phyloP scores from a whole-genome alignment of 2,888 invertebrate species.

The Timandra comae region DNA sequence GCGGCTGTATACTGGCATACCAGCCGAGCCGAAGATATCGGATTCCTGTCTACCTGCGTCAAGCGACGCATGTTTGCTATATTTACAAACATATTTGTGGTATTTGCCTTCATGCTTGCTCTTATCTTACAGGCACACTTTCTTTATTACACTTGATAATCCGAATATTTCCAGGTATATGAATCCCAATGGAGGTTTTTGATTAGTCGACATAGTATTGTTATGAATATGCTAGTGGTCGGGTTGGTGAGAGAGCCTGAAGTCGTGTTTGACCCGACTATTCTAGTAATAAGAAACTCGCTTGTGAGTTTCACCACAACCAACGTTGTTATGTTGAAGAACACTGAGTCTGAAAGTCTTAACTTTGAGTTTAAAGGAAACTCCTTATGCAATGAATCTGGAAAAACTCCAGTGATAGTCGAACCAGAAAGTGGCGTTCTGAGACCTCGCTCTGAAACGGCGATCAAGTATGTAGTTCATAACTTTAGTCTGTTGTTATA shows the following conservation, averaged over 20 bases:
- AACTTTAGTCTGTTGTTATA: too few relatives aligned
- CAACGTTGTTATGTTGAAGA: slow-evolving; percentile 63
- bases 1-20: too few relatives aligned
- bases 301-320: slow-evolving; percentile 73
- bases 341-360: slow-evolving; percentile 71
- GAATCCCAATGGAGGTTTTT: slow-evolving; percentile 82
- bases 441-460: slow-evolving; percentile 59
- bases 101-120: too few relatives aligned
- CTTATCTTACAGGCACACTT: too few relatives aligned
- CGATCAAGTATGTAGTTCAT: slow-evolving; percentile 72
- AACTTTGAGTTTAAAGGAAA: slow-evolving; percentile 72
- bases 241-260: slow-evolving; percentile 80
- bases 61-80: too few relatives aligned
- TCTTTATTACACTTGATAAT: too few relatives aligned
- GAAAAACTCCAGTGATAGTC: slow-evolving; percentile 66
- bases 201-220: slow-evolving; percentile 75
- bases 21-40: too few relatives aligned
- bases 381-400: slow-evolving; percentile 73
- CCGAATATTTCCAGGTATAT: too few relatives aligned
- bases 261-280: slow-evolving; percentile 76
- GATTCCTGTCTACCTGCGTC: too few relatives aligned
- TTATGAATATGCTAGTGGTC: slow-evolving; percentile 77
- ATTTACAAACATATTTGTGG: too few relatives aligned
- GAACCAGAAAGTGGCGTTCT: slow-evolving; percentile 70
- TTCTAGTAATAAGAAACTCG: slow-evolving; percentile 78